Percentiles rank a stretch among this genome's conserved stretches.
Conservation (phyloP, 2,113 vertebrate species). For the Sphaerodactylus townsendi region DNA sequence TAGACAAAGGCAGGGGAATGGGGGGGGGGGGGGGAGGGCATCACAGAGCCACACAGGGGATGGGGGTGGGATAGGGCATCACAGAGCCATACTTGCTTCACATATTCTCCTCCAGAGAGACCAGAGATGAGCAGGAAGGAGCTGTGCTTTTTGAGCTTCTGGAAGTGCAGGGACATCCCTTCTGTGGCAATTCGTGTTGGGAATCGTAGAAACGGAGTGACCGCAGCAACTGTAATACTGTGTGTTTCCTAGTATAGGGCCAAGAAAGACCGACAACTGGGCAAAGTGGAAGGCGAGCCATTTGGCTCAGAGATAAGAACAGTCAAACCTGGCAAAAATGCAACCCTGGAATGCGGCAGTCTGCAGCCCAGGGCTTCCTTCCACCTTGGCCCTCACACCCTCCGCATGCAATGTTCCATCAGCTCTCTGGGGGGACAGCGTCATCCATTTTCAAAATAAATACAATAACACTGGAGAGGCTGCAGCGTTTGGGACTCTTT, state of each 20-base stretch:
- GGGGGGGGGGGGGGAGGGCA: background rate
- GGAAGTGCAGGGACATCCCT: rapidly evolving
- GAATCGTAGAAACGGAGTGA: background rate
- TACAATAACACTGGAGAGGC: too few species aligned
- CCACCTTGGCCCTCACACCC: too few species aligned
- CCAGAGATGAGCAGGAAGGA: background rate
- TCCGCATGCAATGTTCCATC: too few species aligned
- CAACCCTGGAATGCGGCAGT: too few species aligned
- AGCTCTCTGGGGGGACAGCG: too few species aligned
- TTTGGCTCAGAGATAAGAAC: too few species aligned
- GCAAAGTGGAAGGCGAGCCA: background rate
- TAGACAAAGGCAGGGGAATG: background rate
- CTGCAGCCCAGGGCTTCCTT: too few species aligned
- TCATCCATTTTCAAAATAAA: too few species aligned
- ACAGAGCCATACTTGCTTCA: slow-evolving; percentile 12
- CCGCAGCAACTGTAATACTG: background rate
- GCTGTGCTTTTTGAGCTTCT: rapidly evolving
- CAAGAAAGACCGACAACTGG: background rate
- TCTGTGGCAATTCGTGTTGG: background rate
- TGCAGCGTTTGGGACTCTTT: too few species aligned
- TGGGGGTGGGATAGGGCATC: background rate
- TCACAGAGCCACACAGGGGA: background rate
- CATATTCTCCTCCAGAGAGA: background rate
- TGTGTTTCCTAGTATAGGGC: background rate
- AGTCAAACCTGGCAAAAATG: too few species aligned